phyloP scores from a whole-genome alignment of 2,888 invertebrate genomes.

The Girardia tigrina region DNA sequence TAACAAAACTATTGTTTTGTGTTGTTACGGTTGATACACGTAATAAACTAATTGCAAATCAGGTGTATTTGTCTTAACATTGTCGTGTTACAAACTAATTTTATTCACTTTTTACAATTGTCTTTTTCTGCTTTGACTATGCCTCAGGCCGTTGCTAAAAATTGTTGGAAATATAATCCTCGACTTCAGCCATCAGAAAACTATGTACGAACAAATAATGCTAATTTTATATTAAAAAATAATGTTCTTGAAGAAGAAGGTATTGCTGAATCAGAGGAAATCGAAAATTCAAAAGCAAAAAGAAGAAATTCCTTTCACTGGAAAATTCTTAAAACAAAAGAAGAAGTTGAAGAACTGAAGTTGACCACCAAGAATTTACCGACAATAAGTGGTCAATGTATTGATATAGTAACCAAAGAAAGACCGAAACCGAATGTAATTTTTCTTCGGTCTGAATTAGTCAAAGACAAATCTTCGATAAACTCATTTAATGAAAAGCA shows the following conservation, averaged over 20 bases:
- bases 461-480: background rate
- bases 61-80: background rate
- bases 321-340: background rate
- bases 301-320: background rate
- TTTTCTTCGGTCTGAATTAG: background rate
- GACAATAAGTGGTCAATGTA: background rate
- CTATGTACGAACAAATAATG: background rate
- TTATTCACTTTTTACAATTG: too few species aligned
- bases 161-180: conserved; percentile 10
- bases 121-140: background rate
- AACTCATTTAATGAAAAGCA: background rate
- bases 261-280: background rate
- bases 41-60: background rate
- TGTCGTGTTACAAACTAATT: background rate
- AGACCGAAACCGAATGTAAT: background rate
- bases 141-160: background rate
- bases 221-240: background rate
- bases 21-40: background rate
- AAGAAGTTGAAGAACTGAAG: conserved; percentile 10
- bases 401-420: background rate
- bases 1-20: too few species aligned
- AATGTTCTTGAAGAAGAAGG: background rate
- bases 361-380: background rate
- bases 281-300: background rate
- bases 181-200: background rate